Evolutionary conservation across 2,797 vertebrate genomes (phyloP), one percentile per base, ranked within the genome.

Genomic region (Sciaenops ocellatus): DNA sequence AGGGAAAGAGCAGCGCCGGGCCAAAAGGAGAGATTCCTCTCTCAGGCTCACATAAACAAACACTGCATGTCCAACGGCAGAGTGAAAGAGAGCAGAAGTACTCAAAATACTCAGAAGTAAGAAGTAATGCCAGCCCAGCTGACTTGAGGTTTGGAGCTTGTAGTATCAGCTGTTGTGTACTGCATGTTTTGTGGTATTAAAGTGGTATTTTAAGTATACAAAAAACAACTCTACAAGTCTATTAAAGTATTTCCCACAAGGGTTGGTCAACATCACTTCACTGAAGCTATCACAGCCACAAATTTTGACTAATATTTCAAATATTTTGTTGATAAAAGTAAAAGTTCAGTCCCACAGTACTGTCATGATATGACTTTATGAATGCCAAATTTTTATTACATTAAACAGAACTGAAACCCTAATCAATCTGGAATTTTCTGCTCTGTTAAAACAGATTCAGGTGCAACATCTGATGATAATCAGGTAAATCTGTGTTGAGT

Each of bases 1-100:
- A 90, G 85, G 87, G 90, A 90, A 83, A 74, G 90, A 89, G 87
- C 90, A 92, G 92, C 79, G 87, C 75, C 73, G 67, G 90, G 89
- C 79, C 88, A 88, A 89, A 69, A 83, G 84, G 80, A 84, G 82
- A 86, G 92, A 91, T 93, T 94, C 91, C 85, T 93, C 90, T 92
- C 85, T 88, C 80, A 72, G 82, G 77, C 85, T 87, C 93, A 66
- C 50, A 88, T 89, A 93, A 94, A 94, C 93, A 94, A 94, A 91
- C 90, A 90, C 22, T 0, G 69, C 18, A 55, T 50, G 80, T 70
- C 73, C 82, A 85, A 74, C 38, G 56, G 69, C 73, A 50, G 24
- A 73, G 54, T 18, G 47, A 13, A 8, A 56, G 46, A 70, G 34
- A 15, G 20, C 38, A 46, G 13, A 46, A 72, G 76, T 1, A 57